A percentile compares a stretch with the other conserved stretches of the same genome.
Conservation (phyloP, 2,113 vertebrate genomes). For the Callorhinus ursinus region DNA sequence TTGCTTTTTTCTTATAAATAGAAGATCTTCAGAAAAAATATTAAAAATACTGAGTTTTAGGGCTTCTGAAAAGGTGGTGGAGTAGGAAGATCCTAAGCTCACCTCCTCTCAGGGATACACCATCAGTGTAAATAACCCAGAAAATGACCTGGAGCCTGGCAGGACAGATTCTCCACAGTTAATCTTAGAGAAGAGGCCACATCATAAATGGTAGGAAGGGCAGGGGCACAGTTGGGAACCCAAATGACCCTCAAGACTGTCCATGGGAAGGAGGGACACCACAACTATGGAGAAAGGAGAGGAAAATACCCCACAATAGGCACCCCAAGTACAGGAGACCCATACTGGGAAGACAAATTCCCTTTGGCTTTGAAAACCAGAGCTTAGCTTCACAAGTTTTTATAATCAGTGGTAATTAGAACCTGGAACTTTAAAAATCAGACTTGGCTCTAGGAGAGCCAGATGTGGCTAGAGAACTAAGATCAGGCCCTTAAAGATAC, state of each 20-base stretch:
- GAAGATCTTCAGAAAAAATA: background rate
- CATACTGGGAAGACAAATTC: background rate
- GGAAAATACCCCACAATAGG: background rate
- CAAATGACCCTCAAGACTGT: background rate
- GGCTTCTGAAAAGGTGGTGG: background rate
- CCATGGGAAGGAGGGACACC: background rate
- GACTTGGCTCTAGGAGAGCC: background rate
- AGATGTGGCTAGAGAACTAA: background rate
- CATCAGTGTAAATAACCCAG: background rate
- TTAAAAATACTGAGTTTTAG: background rate
- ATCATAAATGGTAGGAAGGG: background rate
- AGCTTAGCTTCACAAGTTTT: background rate
- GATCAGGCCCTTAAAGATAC: background rate
- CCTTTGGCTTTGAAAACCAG: background rate
- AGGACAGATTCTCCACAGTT: background rate
- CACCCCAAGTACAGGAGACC: background rate
- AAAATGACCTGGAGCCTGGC: background rate
- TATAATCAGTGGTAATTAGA: background rate
- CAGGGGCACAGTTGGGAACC: background rate
- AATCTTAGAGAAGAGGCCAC: background rate
- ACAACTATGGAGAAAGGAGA: background rate
- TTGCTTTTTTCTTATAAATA: background rate
- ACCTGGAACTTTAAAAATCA: background rate
- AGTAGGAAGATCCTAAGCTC: background rate
- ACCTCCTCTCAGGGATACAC: background rate